These are phyloP conservation scores for Drosophila quinaria DNA, from an alignment of 2,888 invertebrate species.

Conservation along the genomic window DNA sequence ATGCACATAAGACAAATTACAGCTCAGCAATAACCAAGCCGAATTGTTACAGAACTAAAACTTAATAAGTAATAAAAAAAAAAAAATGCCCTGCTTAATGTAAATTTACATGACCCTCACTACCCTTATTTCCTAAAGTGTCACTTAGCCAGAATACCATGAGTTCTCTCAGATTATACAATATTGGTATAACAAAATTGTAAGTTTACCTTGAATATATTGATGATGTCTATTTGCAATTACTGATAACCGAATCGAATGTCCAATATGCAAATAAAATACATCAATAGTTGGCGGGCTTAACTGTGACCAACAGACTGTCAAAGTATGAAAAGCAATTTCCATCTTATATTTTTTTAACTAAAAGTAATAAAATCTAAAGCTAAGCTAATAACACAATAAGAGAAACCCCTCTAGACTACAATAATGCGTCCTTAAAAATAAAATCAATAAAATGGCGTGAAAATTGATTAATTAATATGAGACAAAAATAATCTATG, in stretches of 20 bases:
- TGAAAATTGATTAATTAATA: too few relatives aligned
- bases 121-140: background rate
- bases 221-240: background rate
- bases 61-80: conserved; percentile 6
- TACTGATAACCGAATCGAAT: conserved; percentile 5
- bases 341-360: conserved; percentile 37
- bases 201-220: conserved; percentile 1
- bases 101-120: background rate
- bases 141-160: background rate
- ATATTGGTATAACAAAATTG: too few relatives aligned
- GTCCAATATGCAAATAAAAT: conserved; percentile 8
- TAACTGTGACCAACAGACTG: conserved; percentile 28
- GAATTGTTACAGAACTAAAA: too few relatives aligned
- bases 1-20: conserved; percentile 10
- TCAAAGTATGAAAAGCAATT: conserved; percentile 50
- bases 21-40: background rate
- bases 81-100: conserved; percentile 1
- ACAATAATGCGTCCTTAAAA: too few relatives aligned
- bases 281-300: background rate
- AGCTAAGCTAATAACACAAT: background rate
- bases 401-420: background rate
- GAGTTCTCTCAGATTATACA: background rate
- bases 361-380: conserved; percentile 16
- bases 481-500: too few relatives aligned
- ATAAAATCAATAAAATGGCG: too few relatives aligned